These are phyloP conservation scores for Platyscapa corneri DNA, from an alignment of 1,140 invertebrate species.

Conservation along the genomic window DNA sequence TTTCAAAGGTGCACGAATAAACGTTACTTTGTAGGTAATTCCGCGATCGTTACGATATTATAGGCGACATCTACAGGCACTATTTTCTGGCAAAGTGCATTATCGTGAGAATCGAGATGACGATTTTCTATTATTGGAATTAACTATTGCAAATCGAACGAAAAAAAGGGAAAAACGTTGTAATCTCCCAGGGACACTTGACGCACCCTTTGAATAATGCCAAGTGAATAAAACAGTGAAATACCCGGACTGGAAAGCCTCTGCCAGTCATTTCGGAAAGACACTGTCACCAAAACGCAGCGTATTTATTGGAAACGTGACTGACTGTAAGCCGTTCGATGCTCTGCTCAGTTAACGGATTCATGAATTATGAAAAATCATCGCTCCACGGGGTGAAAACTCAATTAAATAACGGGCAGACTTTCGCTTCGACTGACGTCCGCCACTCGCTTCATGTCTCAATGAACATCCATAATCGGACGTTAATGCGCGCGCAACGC, in stretches of 20 bases:
- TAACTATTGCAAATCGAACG: background rate
- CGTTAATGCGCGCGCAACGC: constrained; percentile 21
- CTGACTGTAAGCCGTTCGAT: background rate
- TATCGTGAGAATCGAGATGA: background rate
- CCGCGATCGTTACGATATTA: too few species aligned
- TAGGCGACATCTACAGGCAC: too few species aligned
- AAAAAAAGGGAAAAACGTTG: background rate
- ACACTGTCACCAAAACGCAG: constrained; percentile 19
- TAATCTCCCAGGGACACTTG: background rate
- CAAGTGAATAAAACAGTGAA: constrained; percentile 24
- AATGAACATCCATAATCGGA: constrained; percentile 49
- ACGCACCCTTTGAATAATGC: constrained; percentile 3
- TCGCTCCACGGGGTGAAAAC: constrained; percentile 36
- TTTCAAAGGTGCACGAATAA: too few species aligned
- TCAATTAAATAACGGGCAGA: constrained; percentile 35
- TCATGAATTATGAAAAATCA: constrained; percentile 52
- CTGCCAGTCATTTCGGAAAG: constrained; percentile 20
- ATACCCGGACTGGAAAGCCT: background rate
- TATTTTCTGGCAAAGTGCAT: too few species aligned
- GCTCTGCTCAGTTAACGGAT: background rate
- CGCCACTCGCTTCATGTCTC: constrained; percentile 32
- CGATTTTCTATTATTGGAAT: background rate
- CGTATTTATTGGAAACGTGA: constrained; percentile 27
- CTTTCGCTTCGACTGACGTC: background rate
- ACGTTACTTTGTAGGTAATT: too few species aligned